A percentile compares a stretch with the other conserved stretches of the same genome.
Conservation (phyloP, 2,113 vertebrate genomes). For the Amia ocellicauda region DNA sequence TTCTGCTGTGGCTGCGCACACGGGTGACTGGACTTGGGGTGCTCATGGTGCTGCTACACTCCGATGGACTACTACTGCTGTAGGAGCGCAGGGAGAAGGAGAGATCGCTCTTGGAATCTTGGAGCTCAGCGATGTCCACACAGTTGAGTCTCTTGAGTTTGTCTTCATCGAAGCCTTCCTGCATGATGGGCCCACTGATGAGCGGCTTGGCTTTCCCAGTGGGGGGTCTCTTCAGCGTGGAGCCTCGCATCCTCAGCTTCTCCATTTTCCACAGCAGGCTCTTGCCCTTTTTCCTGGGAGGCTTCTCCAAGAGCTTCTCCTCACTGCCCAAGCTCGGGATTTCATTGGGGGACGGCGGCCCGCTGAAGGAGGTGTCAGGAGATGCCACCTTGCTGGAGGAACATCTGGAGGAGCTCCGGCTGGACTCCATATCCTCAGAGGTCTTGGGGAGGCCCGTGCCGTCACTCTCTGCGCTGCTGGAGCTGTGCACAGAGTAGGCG, state of each 20-base stretch:
- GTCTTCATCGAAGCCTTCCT: constrained; percentile 61
- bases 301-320: constrained; percentile 59
- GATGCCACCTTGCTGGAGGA: constrained; percentile 54
- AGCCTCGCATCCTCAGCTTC: constrained; percentile 65
- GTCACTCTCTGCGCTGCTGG: constrained; percentile 74
- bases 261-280: constrained; percentile 80
- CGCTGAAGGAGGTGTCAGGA: constrained; percentile 54
- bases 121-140: constrained; percentile 55
- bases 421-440: constrained; percentile 54
- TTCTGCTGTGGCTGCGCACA: constrained; percentile 37
- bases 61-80: constrained; percentile 63
- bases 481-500: constrained; percentile 67
- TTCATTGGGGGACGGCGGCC: constrained; percentile 54
- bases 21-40: constrained; percentile 49
- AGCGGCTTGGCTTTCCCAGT: constrained; percentile 36
- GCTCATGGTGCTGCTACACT: constrained; percentile 68
- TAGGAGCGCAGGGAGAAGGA: constrained; percentile 55
- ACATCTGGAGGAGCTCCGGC: constrained; percentile 61
- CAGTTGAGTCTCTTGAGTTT: constrained; percentile 54
- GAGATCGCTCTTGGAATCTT: constrained; percentile 40
- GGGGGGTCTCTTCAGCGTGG: constrained; percentile 40
- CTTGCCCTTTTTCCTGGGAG: constrained; percentile 59
- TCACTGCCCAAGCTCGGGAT: constrained; percentile 37
- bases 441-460: constrained; percentile 33
- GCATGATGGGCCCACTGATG: constrained; percentile 61